Evolutionary conservation across 2,888 invertebrate genomes (phyloP), one percentile per base, ranked within the genome.

Genomic region (Erynnis tages): DNA sequence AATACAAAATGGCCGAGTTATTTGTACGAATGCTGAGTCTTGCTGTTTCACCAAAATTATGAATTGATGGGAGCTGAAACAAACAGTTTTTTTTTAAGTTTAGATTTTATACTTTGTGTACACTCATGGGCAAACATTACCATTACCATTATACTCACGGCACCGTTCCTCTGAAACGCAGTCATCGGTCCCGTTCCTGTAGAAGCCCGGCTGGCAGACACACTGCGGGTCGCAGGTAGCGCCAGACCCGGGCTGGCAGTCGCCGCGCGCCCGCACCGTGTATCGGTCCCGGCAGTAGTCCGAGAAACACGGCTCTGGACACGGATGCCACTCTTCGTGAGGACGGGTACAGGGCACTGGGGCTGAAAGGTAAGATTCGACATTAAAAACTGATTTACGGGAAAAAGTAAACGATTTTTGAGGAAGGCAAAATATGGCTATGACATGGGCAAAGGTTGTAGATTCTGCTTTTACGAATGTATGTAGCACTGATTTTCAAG

Each of bases 261-360:
- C 44, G 14, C 29, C 45, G 13, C 43, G 40, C 10, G 45, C 40
- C 5, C 35, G 35, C 3, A 44, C 29, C 29, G 11, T 50, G 2
- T 58, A 49, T 0, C 57, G 54, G 2, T 73, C 60, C 3, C 59
- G 46, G 41, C 77, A 79, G 6, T 53, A 53, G 10, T 75, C 71
- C 0, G 48, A 49, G 2, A 63, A 53, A 40, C 79, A 78, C n/a
- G 58, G 58, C 0, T 67, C 56, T 0, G 77, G 64, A 8, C 71
- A 63, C 0, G 66, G 35, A 7, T 59, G 47, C 65, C 67, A 79
- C 14, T 62, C 57, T 61, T 78, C 78, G 17, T 77, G 66, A 2
- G 56, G 62, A 50, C 73, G 65, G 0, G 67, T 71, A 45, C 79
- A 79, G 0, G 58, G 37, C 11, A 74, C 56, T 16, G 66, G 63